These are phyloP conservation scores for Tenthredo notha DNA, from an alignment of 2,888 invertebrate genomes.

Conservation along the genomic window DNA sequence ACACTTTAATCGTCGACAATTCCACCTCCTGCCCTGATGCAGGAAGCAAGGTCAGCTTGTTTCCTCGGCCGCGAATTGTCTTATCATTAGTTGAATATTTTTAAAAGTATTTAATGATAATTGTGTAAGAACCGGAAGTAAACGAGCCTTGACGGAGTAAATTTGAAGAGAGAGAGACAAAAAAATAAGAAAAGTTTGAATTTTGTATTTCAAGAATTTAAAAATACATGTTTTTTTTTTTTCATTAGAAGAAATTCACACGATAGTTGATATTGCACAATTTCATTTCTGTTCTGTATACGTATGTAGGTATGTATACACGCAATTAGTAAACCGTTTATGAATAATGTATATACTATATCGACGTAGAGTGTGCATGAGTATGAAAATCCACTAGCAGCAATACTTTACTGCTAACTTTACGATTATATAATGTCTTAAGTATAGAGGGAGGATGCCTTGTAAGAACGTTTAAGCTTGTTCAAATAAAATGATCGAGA, in stretches of 20 bases:
- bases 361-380: background rate
- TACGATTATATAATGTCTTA: slow-evolving; percentile 33
- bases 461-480: slow-evolving; percentile 43
- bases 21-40: slow-evolving; percentile 37
- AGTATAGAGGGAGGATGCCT: slow-evolving; percentile 20
- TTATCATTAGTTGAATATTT: background rate
- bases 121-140: background rate
- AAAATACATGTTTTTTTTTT: background rate
- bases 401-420: background rate
- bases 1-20: slow-evolving; percentile 45
- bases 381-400: background rate
- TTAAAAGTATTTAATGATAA: background rate
- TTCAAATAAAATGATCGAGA: slow-evolving; percentile 49
- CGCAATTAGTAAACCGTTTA: background rate
- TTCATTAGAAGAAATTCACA: background rate
- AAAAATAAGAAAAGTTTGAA: background rate
- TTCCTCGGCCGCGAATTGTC: slow-evolving; percentile 9
- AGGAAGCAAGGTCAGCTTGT: slow-evolving; percentile 41
- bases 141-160: background rate
- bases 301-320: background rate
- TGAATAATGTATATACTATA: background rate
- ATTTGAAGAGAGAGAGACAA: background rate
- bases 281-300: background rate
- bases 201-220: too few species aligned
- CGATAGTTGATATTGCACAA: background rate